phyloP scores from a whole-genome alignment of 2,113 vertebrate genomes.

The Myrmophylax atrothorax region DNA sequence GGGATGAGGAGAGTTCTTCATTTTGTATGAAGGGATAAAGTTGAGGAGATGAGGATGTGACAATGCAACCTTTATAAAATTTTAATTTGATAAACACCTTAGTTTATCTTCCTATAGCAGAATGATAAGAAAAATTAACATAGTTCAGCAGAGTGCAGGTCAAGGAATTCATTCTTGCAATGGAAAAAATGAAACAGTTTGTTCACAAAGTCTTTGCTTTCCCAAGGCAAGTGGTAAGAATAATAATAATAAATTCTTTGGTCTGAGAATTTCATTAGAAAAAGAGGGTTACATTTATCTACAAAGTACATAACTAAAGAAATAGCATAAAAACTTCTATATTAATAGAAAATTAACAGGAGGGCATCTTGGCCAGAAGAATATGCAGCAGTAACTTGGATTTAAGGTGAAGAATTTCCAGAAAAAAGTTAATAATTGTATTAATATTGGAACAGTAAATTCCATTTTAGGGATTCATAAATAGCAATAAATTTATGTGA shows the following conservation, averaged over 20 bases:
- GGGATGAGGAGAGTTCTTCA: background rate
- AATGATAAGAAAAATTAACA: conserved; percentile 30
- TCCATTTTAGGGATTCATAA: background rate
- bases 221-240: background rate
- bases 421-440: background rate
- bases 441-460: conserved; percentile 20
- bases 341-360: background rate
- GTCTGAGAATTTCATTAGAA: background rate
- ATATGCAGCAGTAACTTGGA: background rate
- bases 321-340: background rate
- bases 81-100: conserved; percentile 13
- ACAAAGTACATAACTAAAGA: background rate
- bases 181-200: background rate
- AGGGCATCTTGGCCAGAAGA: background rate
- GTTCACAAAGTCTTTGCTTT: background rate
- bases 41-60: background rate
- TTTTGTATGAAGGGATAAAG: background rate
- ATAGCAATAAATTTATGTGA: background rate
- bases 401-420: background rate
- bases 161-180: background rate
- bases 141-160: background rate
- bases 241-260: background rate
- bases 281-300: background rate
- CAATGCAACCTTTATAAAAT: background rate
- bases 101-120: conserved; percentile 5